Percentiles rank a stretch among this genome's conserved stretches.
Evolutionary conservation across 2,797 vertebrate species (phyloP).

Genomic region (Urocyon cinereoargenteus): DNA sequence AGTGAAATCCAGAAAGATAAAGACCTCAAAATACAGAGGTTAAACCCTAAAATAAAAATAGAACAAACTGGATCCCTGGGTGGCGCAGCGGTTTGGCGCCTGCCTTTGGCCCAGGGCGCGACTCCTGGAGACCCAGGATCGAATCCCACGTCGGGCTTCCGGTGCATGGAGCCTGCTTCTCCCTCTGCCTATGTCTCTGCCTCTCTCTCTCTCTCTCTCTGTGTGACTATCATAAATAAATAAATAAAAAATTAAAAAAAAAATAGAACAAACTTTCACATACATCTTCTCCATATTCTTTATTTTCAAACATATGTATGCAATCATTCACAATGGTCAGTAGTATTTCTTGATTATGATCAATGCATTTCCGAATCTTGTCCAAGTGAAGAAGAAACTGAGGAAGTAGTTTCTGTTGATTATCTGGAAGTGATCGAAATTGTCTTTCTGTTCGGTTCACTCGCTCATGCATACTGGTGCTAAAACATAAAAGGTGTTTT

Average conservation of each 20-base stretch:
- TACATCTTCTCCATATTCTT: conserved; percentile 96
- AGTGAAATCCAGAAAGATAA: conserved; percentile 58
- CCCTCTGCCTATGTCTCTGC: no score
- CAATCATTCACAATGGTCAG: conserved; percentile 96
- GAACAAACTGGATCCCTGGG: no score
- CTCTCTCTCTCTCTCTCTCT: no score
- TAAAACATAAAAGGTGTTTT: conserved; percentile 86
- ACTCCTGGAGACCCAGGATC: no score
- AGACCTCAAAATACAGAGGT: conserved; percentile 17
- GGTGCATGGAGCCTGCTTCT: no score
- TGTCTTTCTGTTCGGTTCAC: conserved; percentile 97
- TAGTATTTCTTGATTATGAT: conserved; percentile 96
- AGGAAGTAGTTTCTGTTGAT: conserved; percentile 94
- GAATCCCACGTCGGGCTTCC: no score
- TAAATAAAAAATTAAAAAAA: no score
- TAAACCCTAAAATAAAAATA: conserved; percentile 57
- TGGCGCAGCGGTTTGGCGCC: no score
- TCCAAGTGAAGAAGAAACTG: conserved; percentile 93
- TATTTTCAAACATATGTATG: conserved; percentile 99
- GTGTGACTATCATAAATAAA: no score
- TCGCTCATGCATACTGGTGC: conserved; percentile 95
- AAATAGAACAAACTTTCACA: conserved; percentile 81
- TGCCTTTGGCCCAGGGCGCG: no score
- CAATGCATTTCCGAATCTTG: conserved; percentile 93
- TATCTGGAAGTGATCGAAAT: conserved; percentile 93